Evolutionary conservation across 1,140 invertebrate genomes (phyloP), one percentile per base, ranked within the genome.

Genomic region (Euwallacea fornicatus): DNA sequence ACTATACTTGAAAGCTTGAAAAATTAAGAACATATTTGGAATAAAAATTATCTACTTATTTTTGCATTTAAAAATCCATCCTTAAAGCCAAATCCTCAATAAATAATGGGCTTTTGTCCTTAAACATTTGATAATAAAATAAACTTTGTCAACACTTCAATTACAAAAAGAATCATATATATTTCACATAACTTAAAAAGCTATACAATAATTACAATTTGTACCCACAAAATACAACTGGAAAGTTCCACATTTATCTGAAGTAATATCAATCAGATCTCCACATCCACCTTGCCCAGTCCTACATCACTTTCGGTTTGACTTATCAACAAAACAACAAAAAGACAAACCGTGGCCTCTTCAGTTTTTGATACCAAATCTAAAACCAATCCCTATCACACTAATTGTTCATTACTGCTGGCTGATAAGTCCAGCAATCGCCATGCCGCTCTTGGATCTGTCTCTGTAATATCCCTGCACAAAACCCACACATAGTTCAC

Each of bases 401-500:
- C 89, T 78, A 96, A 90, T 83, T 98, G 96, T 84, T 97, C 94
- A 63, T 88, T 87, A 79, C 93, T 92, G 73, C 89, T 94, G 0
- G 93, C 93, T 42, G 94, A 95, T 4, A 98, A 81, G 81, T 99
- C 98, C 60, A 99, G 85, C 11, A 99, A 83, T 81, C 95, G 89
- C 98, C 98, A 99, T 0, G 97, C 97, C 2, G 97, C 92, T 80
- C 90, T 92, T 0, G 97, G 93, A 86, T 99, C 94, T 15, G 98
- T 80, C 84, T 99, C 97, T 68, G 91, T 88, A 58, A 93, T 91
- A 83, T 99, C 98, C 66, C 98, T 83, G 83, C 98, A 99, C 62
- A 99, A 83, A 7, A 98, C 97, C 97, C 97, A 99, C 15, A 98
- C 94, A 82, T 99, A 97, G 78, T 93, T 91, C 0, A 98, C 91